Evolutionary conservation across 2,888 invertebrate species (phyloP), one percentile per base, ranked within the genome.

Genomic region (Parasteatoda lunata): DNA sequence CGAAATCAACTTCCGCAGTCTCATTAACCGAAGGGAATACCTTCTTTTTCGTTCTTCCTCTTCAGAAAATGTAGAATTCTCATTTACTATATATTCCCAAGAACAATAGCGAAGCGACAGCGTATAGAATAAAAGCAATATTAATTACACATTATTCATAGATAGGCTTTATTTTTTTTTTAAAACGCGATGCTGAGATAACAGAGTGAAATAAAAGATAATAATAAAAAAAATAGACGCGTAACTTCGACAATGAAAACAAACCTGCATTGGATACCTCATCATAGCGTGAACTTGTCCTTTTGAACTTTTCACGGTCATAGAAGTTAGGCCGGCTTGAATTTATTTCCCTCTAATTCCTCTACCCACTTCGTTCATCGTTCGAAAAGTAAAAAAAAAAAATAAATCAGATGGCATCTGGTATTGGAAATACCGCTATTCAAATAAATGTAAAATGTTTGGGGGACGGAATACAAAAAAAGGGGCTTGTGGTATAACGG

Each of bases 241-340:
- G 9, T 45, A 30, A 52, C 7, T 4, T 11, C 4, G 51, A 51
- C 49, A 48, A 15, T 49, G 71, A 71, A 49, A 71, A 49, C 54
- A 54, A 71, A 49, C 9, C 52, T 52, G 69, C 59, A 47, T 11
- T 15, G 49, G 51, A 80, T 45, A 85, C 66, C 78, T n/a, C 65
- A 70, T 80, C 69, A 49, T 69, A 51, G 76, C 79, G 70, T 76
- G 85, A 85, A 85, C 80, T 76, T 80, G 85, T 85, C 85, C 85
- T 85, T 85, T 85, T 85, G 85, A 85, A 85, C 85, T 85, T 80
- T 85, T 85, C 85, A 85, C 85, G 85, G 85, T 85, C 80, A 85
- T 80, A 70, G 64, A 70, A 70, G 79, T 52, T 71, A 68, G 70
- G 51, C 68, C 70, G 73, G 78, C 73, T 73, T 78, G n/a, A 52